Conservation (phyloP, 64 coral and sea anemone species). For the Stylophora pistillata region DNA sequence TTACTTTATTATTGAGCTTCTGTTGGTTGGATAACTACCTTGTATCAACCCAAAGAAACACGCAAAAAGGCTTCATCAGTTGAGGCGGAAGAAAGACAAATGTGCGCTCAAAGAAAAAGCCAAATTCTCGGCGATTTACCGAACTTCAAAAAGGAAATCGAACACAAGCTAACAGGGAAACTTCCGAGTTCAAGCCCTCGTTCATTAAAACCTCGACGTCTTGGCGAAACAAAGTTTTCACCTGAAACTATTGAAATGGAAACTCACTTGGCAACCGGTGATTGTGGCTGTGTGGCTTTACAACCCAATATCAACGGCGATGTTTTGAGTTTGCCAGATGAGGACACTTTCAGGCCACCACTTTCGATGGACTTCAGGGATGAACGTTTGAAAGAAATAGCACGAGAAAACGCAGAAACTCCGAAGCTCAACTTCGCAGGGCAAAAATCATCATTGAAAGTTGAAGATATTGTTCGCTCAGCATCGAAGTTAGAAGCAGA, state of each 20-base stretch:
- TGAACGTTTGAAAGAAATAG: constrained; percentile 7
- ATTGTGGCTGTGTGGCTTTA: constrained; percentile 2
- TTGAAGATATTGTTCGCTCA: constrained; percentile 18
- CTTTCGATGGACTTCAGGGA: neutral
- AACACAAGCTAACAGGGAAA: constrained; percentile 31
- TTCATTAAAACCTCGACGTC: constrained; percentile 1
- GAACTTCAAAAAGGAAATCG: constrained; percentile 17
- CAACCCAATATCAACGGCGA: neutral
- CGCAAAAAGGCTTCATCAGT: neutral
- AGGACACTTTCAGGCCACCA: neutral
- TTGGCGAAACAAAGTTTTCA: constrained; percentile 33
- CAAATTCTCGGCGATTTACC: constrained; percentile 43
- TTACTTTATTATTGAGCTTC: no score
- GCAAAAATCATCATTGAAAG: constrained; percentile 14
- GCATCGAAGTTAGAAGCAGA: constrained; percentile 29
- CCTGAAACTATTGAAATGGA: neutral
- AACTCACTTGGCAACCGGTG: neutral
- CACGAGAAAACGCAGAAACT: neutral
- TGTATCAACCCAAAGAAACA: neutral
- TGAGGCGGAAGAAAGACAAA: neutral
- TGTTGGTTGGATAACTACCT: neutral
- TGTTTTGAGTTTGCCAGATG: neutral
- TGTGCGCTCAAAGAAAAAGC: neutral
- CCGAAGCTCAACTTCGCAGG: neutral
- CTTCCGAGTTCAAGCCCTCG: constrained; percentile 27